Evolutionary conservation across 2,113 vertebrate genomes (phyloP), one percentile per base, ranked within the genome.

Genomic region (Leptosomus discolor): DNA sequence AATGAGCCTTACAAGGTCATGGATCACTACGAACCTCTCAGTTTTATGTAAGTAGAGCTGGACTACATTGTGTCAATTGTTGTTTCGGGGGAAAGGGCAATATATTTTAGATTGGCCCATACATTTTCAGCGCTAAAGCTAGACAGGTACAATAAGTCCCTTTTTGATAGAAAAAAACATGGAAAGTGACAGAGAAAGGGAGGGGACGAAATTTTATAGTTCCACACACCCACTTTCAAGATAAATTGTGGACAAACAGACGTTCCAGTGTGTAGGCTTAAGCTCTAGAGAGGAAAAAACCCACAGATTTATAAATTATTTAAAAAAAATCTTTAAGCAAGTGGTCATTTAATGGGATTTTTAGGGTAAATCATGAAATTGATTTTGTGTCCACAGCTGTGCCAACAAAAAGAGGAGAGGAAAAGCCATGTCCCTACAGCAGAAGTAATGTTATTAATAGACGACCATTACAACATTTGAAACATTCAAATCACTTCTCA

Each of bases 1-100:
- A 97, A 98, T 90, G 94, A 98, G 91, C 75, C 88, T 96, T 94
- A 54, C 90, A 85, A 91, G 76, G 78, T 91, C 87, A 92, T 78
- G 71, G 95, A 90, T 97, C 96, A 94, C 91, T 90, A 78, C 24
- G 3, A 87, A 73, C 64, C 61, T 83, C 75, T 86, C 91, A 75
- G 39, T 43, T 61, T 91, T 88, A 7, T 73, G 83, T 85, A 94
- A 93, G 94, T 95, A 88, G 91, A 83, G 90, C 79, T 88, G 87
- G 71, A 54, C 85, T 88, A 69, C 87, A 91, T 88, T 94, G 92
- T 81, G 75, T 91, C 86, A 96, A 84, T 89, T 91, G 88, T 96
- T 95, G 95, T 96, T 96, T 94, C 23, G 0, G 92, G 90, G 82
- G 61, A 93, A 96, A 96, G 81, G 93, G 74, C 85, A 93, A 80